Evolutionary conservation across 30 jellyfish, hydroid and myxozoan genomes (phyloP), one percentile per base, ranked within the genome.

Genomic region (Hydra vulgaris): DNA sequence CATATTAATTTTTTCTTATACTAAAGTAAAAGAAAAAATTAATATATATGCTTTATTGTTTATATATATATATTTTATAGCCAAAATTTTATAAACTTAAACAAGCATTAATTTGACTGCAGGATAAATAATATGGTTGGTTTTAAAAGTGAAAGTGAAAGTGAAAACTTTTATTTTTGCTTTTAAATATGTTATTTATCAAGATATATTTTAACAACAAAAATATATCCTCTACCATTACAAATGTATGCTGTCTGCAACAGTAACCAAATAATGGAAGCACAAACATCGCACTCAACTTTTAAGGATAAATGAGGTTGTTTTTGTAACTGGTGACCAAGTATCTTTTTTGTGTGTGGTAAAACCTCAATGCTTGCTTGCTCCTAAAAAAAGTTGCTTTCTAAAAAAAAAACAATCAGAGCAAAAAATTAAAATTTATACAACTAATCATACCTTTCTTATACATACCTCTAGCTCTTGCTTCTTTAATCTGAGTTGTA

Each of bases 231-330:
- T 68, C 15, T 40, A 91, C 98, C 98, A 21, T 27, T 69, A 68
- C 98, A 91, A 56, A 82, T 80, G 70, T 82, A 80, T 56, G 81
- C 76, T 15, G 92, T 82, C 54, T 91, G 98, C 54, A 91, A 53
- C 55, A 91, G 73, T 21, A 92, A 86, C 92, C 92, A 91, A 1
- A 91, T 91, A 15, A 95, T 84, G n/a, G 95, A 61, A n/a, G 90
- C 95, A 66, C 98, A 91, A 15, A 83, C 89, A 73, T 91, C 98
- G 66, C 98, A 91, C 66, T 80, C 88, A 55, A 85, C 74, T 25
- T 83, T 86, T 3, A 81, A 81, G 18, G 96, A 56, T 15, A 82
- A 84, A 25, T 83, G 84, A 17, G 85, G 95, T 72, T 82, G 88
- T 70, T 83, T 91, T 26, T 71, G 79, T 68, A 91, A 82, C 22